These are phyloP conservation scores for Epinotia ramella DNA, from an alignment of 2,888 invertebrate genomes.

Conservation along the genomic window DNA sequence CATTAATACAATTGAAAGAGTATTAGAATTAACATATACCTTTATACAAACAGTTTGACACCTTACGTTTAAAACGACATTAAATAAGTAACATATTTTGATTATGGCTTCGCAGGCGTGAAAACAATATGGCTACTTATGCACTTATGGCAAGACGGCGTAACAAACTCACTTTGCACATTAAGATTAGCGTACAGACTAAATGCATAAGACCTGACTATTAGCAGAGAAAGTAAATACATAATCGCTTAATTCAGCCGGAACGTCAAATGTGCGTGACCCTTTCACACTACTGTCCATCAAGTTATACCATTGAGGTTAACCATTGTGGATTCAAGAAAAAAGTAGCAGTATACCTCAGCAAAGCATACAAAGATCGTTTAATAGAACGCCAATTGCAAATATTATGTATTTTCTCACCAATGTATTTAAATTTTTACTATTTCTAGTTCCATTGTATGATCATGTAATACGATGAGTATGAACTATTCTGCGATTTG, in stretches of 20 bases:
- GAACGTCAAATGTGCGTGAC: slow-evolving; percentile 64
- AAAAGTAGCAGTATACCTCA: slow-evolving; percentile 22
- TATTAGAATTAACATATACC: not conserved
- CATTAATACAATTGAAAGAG: not conserved
- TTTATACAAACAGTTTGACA: too few species aligned
- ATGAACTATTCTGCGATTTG: not conserved
- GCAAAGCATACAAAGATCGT: slow-evolving; percentile 47
- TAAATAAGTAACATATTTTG: not conserved
- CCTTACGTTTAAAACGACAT: not conserved
- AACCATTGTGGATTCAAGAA: slow-evolving; percentile 25
- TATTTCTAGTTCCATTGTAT: slow-evolving; percentile 14
- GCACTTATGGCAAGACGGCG: not conserved
- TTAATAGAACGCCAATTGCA: slow-evolving; percentile 54
- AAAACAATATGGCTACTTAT: not conserved
- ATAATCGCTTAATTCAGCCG: slow-evolving; percentile 55
- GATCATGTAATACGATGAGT: not conserved
- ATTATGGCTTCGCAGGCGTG: not conserved
- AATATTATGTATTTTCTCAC: slow-evolving; percentile 47
- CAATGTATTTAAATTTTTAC: not conserved
- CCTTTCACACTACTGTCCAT: slow-evolving; percentile 67
- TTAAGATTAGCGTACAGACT: not conserved
- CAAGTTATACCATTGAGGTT: slow-evolving; percentile 68
- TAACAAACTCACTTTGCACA: not conserved
- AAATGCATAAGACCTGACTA: slow-evolving; percentile 5
- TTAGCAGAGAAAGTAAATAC: slow-evolving; percentile 18